Evolutionary conservation across 2,888 invertebrate species (phyloP), one percentile per base, ranked within the genome.

Genomic region (Ochropleura plecta): DNA sequence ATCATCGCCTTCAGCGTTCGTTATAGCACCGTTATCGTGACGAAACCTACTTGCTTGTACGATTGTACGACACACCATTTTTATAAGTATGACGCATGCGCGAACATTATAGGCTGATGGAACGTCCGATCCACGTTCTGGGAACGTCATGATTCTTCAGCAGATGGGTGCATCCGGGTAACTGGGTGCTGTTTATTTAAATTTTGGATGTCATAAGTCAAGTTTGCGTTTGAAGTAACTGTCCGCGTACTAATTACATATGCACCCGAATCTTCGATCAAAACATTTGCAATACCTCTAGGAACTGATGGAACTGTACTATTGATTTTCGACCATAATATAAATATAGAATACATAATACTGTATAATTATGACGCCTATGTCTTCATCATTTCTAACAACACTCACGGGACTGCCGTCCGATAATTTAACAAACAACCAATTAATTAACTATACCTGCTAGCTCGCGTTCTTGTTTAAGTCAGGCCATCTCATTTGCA

Each of bases 21-120:
- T 92, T 92, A 89, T 76, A 84, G 82, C 92, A 92, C 94, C 92
- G 94, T 94, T 95, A 94, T 90, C 84, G 76, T 87, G 84, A 89
- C 68, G 57, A 79, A 72, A 70, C 88, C 82, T 88, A 90, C 91
- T 90, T 84, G 84, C 77, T 79, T 74, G 69, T 81, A 85, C 86
- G 86, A 76, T 72, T 81, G 71, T 88, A 88, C 89, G 82, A 86
- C 89, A 88, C 79, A 88, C 87, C 82, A 86, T 89, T 93, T 92
- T 91, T 90, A 90, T 88, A 88, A 90, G 85, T 85, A 91, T 94
- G 94, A 94, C 93, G 92, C 93, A 94, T 91, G 84, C 87, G 84
- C 84, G 81, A 86, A 88, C 82, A 86, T 86, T 89, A 14, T 78
- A 78, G 66, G 71, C 64, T 69, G 73, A 76, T 78, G 65, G 79